Evolutionary conservation across 2,888 invertebrate genomes (phyloP), one percentile per base, ranked within the genome.

Genomic region (Allophyes oxyacanthae): DNA sequence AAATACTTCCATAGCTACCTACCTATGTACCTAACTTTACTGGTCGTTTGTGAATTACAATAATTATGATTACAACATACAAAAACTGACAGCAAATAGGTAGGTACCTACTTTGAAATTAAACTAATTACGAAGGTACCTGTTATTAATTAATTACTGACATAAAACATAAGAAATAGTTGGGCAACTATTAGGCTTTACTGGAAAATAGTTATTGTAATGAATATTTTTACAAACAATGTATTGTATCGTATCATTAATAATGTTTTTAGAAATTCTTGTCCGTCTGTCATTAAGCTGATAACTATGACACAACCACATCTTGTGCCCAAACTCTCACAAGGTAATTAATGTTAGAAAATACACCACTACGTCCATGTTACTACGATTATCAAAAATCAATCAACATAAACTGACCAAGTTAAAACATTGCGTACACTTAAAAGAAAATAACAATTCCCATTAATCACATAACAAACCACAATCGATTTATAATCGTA

Each of bases 401-500:
- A 65, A 71, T 74, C 61, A 60, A 69, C 52, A 59, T 57, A 71
- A 69, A 66, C 42, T 40, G 58, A 66, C 20, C 56, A 48, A 70
- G 62, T 64, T 59, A 50, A 52, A 64, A 65, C 74, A 68, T 58
- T 49, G 41, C 49, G 44, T 56, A 65, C 62, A 57, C 54, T 58
- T 37, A 1, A 13, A 58, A 64, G 46, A 64, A 63, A 59, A 51
- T 59, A 64, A 64, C 57, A 69, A 50, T 63, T 41, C 43, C 36
- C 72, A 72, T 75, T 65, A 75, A 75, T 75, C 75, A 75, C 72
- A 56, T 30, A 64, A 70, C 57, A 59, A 66, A 78, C 79, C 76
- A 77, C 82, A 83, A 82, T 85, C 81, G 80, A 76, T 80, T 81
- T 79, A 81, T 81, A 86, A 83, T 81, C 69, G 78, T 80, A 74